Evolutionary conservation across 1,140 invertebrate genomes (phyloP), one percentile per base, ranked within the genome.

Genomic region (Adoxophyes honmai): DNA sequence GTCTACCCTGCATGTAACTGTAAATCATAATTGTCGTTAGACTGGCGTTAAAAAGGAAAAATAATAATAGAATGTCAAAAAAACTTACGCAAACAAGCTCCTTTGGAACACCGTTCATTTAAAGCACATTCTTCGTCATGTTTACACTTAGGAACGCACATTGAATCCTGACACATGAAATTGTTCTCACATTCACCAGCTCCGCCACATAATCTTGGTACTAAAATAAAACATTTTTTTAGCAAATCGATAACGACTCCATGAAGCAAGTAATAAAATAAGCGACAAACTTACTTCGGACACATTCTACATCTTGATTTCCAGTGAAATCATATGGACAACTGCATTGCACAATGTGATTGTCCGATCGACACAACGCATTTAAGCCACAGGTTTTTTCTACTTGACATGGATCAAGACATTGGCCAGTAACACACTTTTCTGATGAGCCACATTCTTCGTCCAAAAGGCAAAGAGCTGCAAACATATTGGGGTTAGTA

Each of bases 311-410:
- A 62, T 93, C 92, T 15, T 95, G 93, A 78, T 96, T 95, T 59
- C 96, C 96, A 42, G 96, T 97, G 78, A 97, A 97, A 38, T 94
- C 95, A 35, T 92, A 88, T 10, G 96, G 95, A 77, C 96, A 98
- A 60, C 91, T 92, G 70, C 96, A 98, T 69, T 93, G 91, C 75
- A 95, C 94, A 1, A 93, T 87, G 73, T 97, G 96, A 76, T 93
- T 94, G 13, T 89, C 86, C n/a, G 94, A 92, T 36, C 90, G 88
- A 75, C 96, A 98, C 52, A 94, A 77, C n/a, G 96, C 94, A 85
- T 98, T 98, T 58, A 97, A 91, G n/a, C 97, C 97, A 88, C 97
- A 98, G 0, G 95, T 90, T 59, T 92, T 92, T 64, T 92, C 91
- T 66, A 94, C 81, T 56, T 92, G 90, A 77, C 97, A 98, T n/a